Evolutionary conservation across 2,113 vertebrate genomes (phyloP), one percentile per base, ranked within the genome.

Genomic region (Collichthys lucidus): DNA sequence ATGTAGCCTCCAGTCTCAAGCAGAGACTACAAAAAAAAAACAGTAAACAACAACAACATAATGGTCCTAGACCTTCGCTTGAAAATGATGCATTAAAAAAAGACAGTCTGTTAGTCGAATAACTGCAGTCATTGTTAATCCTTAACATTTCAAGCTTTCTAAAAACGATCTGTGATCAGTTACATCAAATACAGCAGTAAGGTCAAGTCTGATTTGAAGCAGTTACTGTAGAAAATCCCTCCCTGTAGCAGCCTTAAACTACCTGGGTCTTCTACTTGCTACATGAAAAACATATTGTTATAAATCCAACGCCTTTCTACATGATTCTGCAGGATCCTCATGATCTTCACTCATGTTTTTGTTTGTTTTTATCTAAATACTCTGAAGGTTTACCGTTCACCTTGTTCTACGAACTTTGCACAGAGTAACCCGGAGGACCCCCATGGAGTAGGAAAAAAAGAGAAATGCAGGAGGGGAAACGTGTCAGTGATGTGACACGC

Each of bases 371-470:
- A 15, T 26, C 4, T 20, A 29, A 46, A 42, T 40, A 14, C 47
- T 35, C 31, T 61, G 26, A 19, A 46, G 7, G 35, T 77, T 75
- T 20, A 17, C 64, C 61, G 68, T 70, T 59, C 47, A 46, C 3
- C 24, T 16, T 72, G 56, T 24, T 47, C 47, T 22, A 47, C 79
- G 15, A 91, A 79, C 83, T 83, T 81, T 89, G 68, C 24, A 72
- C 87, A 83, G 55, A 78, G 52, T 77, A 46, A 84, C 44, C 50
- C 22, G 1, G 16, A 8, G 6, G 22, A 22, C 8, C 40, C 50
- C 50, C 0, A 40, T 22, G 26, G 1, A 50, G 14, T 55, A 12
- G 46, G 17, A 20, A 67, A 75, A 61, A 35, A 17, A 53, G 15
- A 26, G 20, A 65, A 10, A 12, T 57, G 20, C 17, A 44, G 0